Percentiles rank a stretch among this genome's conserved stretches.
phyloP scores from a whole-genome alignment of 2,888 invertebrate species.

The Dimorphilus gyrociliatus region DNA sequence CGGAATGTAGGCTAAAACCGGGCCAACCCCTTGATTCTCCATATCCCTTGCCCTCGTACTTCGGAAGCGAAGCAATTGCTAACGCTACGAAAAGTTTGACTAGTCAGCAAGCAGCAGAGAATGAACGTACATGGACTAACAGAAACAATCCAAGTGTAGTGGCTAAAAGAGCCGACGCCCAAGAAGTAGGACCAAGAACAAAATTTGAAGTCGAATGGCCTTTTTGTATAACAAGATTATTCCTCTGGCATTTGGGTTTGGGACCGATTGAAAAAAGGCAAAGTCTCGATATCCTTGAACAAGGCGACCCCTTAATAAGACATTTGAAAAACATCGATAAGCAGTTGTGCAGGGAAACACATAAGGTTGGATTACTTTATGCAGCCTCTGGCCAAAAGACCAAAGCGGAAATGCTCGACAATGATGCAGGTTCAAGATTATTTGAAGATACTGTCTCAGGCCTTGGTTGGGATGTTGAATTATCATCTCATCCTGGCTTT shows the following conservation, averaged over 20 bases:
- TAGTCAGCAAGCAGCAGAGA: too few species aligned
- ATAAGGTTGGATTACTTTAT: conserved; percentile 78
- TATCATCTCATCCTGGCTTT: conserved; percentile 87
- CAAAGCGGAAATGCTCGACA: conserved; percentile 77
- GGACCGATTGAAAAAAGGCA: conserved; percentile 13
- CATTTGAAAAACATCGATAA: conserved; percentile 80
- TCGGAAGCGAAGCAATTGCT: too few species aligned
- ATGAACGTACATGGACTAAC: too few species aligned
- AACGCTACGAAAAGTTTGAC: too few species aligned
- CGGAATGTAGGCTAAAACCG: conserved; percentile 57
- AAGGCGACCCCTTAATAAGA: conserved; percentile 69
- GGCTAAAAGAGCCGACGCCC: too few species aligned
- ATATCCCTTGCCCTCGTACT: conserved; percentile 41
- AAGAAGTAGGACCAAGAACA: too few species aligned
- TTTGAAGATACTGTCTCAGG: conserved; percentile 60
- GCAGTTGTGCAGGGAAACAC: conserved; percentile 44
- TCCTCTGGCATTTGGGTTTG: neutral
- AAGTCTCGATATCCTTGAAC: conserved; percentile 62
- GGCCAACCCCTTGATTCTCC: conserved; percentile 62
- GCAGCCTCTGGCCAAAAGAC: conserved; percentile 92
- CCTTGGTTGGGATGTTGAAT: conserved; percentile 64
- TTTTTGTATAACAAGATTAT: conserved; percentile 1
- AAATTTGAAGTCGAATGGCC: too few species aligned
- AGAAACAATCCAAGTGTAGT: too few species aligned
- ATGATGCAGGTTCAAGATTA: conserved; percentile 73